These are phyloP conservation scores for Clinocottus analis DNA, from an alignment of 2,113 vertebrate genomes.

Conservation along the genomic window DNA sequence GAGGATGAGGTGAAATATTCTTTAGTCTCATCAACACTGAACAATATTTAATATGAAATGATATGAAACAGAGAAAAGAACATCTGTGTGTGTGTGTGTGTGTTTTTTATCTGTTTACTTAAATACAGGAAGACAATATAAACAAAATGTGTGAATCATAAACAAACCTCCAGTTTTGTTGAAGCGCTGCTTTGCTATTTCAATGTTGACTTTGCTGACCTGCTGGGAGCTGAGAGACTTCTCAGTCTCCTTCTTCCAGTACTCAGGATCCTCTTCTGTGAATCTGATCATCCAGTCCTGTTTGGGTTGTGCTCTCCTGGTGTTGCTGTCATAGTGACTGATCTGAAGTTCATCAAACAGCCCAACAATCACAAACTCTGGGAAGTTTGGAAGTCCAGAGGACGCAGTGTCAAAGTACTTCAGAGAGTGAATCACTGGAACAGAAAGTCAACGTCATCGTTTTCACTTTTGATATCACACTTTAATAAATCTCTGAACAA, in stretches of 20 bases:
- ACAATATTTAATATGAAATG: too few species aligned
- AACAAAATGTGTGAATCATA: slow-evolving; percentile 15
- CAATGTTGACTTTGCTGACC: neutral
- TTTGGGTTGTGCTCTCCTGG: neutral
- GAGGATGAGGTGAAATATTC: neutral
- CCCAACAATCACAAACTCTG: slow-evolving; percentile 53
- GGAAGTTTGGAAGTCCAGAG: slow-evolving; percentile 41
- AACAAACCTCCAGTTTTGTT: slow-evolving; percentile 71
- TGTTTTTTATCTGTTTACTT: neutral
- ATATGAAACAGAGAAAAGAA: too few species aligned
- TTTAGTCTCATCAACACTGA: neutral
- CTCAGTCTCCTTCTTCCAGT: neutral
- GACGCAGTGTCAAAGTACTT: slow-evolving; percentile 39
- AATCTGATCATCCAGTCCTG: slow-evolving; percentile 55
- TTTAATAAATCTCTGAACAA: neutral
- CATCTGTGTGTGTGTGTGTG: neutral
- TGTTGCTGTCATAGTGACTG: slow-evolving; percentile 33
- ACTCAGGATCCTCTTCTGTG: neutral
- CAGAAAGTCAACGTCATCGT: neutral
- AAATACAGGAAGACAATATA: neutral
- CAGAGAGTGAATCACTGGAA: slow-evolving; percentile 48
- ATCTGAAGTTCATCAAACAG: slow-evolving; percentile 40
- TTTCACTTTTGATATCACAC: neutral
- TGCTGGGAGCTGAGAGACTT: fast-evolving
- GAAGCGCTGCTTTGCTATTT: neutral